Base-by-base conservation (phyloP, 2,888 invertebrate genomes). In the Meta bourneti region DNA sequence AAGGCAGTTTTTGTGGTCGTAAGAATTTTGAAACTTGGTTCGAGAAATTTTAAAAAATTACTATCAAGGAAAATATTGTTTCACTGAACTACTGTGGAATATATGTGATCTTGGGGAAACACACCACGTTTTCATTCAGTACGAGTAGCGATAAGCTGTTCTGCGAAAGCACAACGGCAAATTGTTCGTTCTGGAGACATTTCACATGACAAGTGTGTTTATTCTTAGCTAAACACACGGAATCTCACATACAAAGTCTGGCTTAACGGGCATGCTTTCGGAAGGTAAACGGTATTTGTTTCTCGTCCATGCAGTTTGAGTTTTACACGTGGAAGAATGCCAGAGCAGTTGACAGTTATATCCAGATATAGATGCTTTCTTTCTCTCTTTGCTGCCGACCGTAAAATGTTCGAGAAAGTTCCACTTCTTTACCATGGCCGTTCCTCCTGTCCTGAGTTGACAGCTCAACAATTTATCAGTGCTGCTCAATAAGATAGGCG, bases 261-360 rank as follows among this genome's bases (percentile, higher is more conserved):
- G 61, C 61, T 61, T 9, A 61, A 7, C 7, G 61, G 61, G 61
- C 19, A 34, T 16, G 20, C 54, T 13, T 34, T 34, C 20, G 13
- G 34, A 61, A 79, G 79, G 52, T 11, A 61, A 61, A 79, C 79
- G 34, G 7, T 20, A 19, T 61, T 79, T 61, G 54, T 61, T 61
- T 79, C 54, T 61, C 61, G 79, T 54, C 79, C 7, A 16, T 61
- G 79, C 54, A 79, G 52, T 61, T 79, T 79, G 11, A 54, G 20
- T 79, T 20, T 61, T 79, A 13, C 34, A 54, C 54, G 51, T 77
- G 79, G 16, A 79, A 79, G 19, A 34, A 61, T 54, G 61, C 61
- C 79, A 54, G 20, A 19, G 61, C 13, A 79, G 79, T 61, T 61
- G 79, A 61, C 79, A 79, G 54, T 79, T 54, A 79, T 79, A 79